A percentile compares a stretch with the other conserved stretches of the same genome.
These are phyloP conservation scores for Apamea sordens DNA, from an alignment of 2,888 invertebrate species.

Conservation along the genomic window DNA sequence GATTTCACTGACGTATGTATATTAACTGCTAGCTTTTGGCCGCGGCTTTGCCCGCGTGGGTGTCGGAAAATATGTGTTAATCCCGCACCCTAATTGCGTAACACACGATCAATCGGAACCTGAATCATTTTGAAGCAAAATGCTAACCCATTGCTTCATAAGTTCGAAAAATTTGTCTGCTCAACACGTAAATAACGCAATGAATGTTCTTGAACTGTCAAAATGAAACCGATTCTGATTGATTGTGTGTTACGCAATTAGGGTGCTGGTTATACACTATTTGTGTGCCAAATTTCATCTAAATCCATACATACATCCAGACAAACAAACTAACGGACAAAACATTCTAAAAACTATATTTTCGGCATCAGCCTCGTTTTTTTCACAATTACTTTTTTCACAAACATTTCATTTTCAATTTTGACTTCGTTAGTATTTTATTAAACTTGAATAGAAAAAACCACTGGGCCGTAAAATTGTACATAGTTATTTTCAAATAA, in stretches of 20 bases:
- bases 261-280: not conserved
- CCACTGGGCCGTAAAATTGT: not conserved
- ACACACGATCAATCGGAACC: too few species aligned
- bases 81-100: too few species aligned
- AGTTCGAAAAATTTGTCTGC: too few species aligned
- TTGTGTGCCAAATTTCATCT: not conserved
- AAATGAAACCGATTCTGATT: too few species aligned
- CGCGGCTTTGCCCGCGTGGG: not conserved
- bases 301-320: not conserved
- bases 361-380: too few species aligned
- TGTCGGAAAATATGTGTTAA: not conserved
- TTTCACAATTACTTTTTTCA: too few species aligned
- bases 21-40: not conserved
- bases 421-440: not conserved
- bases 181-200: too few species aligned
- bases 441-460: not conserved
- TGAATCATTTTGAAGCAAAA: too few species aligned
- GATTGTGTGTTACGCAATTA: too few species aligned
- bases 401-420: too few species aligned
- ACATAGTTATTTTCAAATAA: not conserved
- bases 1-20: not conserved
- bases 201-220: too few species aligned
- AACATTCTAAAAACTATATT: not conserved
- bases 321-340: not conserved
- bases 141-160: too few species aligned